phyloP scores from a whole-genome alignment of 2,797 vertebrate species.

The Kryptolebias ocellatus region DNA sequence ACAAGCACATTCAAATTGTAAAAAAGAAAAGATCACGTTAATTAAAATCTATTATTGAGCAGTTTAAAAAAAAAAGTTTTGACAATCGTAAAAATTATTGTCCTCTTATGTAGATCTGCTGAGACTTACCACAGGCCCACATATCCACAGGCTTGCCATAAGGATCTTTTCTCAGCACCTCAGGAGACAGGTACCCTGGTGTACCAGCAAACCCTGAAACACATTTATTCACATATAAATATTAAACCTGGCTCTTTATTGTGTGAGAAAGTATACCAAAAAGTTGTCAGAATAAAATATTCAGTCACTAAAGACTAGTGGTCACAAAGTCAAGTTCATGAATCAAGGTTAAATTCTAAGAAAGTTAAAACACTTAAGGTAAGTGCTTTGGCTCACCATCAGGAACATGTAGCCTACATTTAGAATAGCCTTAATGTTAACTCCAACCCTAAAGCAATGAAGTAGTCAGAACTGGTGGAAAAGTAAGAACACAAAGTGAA shows the following conservation, averaged over 20 bases:
- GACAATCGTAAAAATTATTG: no score
- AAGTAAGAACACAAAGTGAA: constrained; percentile 30
- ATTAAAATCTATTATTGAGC: no score
- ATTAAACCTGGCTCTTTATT: neutral
- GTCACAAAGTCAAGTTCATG: constrained; percentile 15
- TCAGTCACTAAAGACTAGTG: constrained; percentile 11
- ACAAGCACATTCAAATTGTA: no score
- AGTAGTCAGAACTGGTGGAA: constrained; percentile 19
- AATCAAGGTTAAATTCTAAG: constrained; percentile 20
- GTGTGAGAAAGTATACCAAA: neutral
- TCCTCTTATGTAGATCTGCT: no score
- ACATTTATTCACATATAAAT: constrained; percentile 26
- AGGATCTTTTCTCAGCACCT: constrained; percentile 95
- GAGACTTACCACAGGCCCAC: constrained; percentile 94
- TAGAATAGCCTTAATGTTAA: constrained; percentile 27
- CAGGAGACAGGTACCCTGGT: constrained; percentile 95
- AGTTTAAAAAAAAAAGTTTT: no score
- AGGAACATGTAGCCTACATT: constrained; percentile 52
- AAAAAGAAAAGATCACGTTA: no score
- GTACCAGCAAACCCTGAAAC: constrained; percentile 93
- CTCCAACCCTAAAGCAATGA: constrained; percentile 11
- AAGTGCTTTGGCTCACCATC: constrained; percentile 22
- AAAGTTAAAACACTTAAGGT: constrained; percentile 22
- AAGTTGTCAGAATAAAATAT: neutral
- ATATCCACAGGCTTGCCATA: constrained; percentile 98